Conservation (phyloP, 23 tunicate genomes). For the Halocynthia roretzi region DNA sequence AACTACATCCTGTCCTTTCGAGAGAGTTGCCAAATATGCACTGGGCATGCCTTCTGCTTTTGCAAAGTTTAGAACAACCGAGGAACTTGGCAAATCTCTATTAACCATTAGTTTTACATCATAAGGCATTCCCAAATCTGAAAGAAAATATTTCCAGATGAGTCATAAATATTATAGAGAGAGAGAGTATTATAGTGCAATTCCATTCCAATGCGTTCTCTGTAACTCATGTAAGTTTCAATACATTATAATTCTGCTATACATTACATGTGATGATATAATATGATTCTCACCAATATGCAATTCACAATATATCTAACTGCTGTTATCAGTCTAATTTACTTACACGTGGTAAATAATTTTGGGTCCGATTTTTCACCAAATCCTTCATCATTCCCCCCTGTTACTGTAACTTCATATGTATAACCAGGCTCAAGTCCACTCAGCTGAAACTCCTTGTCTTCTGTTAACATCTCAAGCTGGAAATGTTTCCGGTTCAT, state of each 20-base stretch:
- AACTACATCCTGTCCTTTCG: neutral
- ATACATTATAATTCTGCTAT: too few relatives aligned
- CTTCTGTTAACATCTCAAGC: neutral
- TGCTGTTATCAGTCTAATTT: too few relatives aligned
- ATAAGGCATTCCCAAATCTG: neutral
- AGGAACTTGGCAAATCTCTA: neutral
- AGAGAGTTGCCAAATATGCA: neutral
- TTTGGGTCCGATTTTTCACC: neutral
- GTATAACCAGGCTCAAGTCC: neutral
- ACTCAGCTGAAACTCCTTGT: neutral
- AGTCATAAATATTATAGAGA: too few relatives aligned
- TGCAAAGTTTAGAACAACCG: neutral
- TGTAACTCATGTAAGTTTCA: too few relatives aligned
- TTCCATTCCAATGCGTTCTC: too few relatives aligned
- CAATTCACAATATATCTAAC: too few relatives aligned
- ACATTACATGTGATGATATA: too few relatives aligned
- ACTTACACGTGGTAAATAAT: neutral
- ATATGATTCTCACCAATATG: too few relatives aligned
- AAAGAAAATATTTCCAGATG: neutral
- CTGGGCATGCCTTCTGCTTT: neutral
- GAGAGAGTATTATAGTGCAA: too few relatives aligned
- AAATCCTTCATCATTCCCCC: neutral
- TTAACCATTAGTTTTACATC: neutral
- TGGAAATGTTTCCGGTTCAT: neutral
- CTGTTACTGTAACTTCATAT: neutral